Percentiles rank a stretch among this genome's conserved stretches.
Evolutionary conservation across 2,113 vertebrate genomes (phyloP).

Genomic region (Catagonus wagneri): DNA sequence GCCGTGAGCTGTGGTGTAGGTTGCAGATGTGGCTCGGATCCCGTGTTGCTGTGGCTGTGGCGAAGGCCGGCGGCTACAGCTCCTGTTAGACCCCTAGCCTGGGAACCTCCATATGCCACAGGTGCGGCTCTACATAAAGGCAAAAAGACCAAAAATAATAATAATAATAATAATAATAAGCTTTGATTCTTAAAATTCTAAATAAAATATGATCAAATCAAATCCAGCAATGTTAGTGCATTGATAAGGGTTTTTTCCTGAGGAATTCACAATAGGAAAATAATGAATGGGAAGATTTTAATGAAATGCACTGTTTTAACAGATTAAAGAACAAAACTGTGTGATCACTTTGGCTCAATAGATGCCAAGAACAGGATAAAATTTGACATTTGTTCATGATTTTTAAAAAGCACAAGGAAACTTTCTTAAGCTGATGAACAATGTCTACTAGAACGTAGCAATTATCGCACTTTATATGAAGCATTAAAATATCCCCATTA

Average conservation of each 20-base stretch:
- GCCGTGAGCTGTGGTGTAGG: too few species aligned
- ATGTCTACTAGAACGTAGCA: neutral
- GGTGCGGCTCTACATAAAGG: too few species aligned
- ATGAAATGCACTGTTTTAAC: neutral
- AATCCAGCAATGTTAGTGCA: neutral
- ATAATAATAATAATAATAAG: neutral
- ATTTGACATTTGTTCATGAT: neutral
- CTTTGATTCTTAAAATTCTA: neutral
- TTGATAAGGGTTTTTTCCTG: neutral
- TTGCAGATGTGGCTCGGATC: too few species aligned
- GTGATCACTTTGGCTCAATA: neutral
- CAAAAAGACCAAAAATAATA: too few species aligned
- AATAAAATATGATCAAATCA: neutral
- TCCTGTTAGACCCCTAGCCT: too few species aligned
- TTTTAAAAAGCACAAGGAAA: slow-evolving; percentile 41
- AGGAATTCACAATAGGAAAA: neutral
- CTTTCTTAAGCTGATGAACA: slow-evolving; percentile 13
- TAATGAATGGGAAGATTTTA: slow-evolving; percentile 5
- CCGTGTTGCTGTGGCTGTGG: too few species aligned
- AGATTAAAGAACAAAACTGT: slow-evolving; percentile 35
- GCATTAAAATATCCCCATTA: neutral
- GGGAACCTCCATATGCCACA: too few species aligned
- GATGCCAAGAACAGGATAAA: neutral
- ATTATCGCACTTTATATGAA: neutral
- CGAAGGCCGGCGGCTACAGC: too few species aligned